Conservation (phyloP, 1,140 invertebrate genomes). For the Contarinia nasturtii region DNA sequence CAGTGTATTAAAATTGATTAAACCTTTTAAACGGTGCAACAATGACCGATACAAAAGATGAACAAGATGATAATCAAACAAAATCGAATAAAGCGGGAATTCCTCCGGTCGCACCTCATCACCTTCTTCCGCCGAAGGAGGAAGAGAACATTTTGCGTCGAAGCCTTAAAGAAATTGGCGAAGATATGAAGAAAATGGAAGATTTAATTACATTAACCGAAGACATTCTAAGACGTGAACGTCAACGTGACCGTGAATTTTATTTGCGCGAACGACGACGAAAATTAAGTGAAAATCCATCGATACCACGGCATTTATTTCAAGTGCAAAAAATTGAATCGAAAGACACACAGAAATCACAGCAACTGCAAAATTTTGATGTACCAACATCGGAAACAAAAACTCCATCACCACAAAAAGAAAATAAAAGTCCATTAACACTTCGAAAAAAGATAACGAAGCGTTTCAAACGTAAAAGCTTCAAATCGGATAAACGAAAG, state of each 20-base stretch:
- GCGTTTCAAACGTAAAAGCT: too few species aligned
- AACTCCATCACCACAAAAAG: background rate
- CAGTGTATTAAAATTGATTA: too few species aligned
- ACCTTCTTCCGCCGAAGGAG: conserved; percentile 9
- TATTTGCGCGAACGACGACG: conserved; percentile 4
- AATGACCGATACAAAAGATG: too few species aligned
- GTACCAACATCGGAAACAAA: background rate
- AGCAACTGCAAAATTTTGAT: background rate
- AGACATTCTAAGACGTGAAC: conserved; percentile 14
- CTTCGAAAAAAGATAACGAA: background rate
- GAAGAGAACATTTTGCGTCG: conserved; percentile 17
- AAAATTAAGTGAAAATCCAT: background rate
- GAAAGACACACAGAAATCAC: background rate
- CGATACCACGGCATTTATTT: too few species aligned
- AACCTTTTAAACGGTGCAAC: too few species aligned
- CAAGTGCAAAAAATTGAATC: too few species aligned
- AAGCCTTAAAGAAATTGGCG: conserved; percentile 22
- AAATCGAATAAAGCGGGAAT: too few species aligned
- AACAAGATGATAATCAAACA: too few species aligned
- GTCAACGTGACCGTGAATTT: conserved; percentile 9
- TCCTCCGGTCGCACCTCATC: too few species aligned
- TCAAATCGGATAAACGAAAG: background rate
- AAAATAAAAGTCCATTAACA: background rate
- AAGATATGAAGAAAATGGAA: conserved; percentile 21
- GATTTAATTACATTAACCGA: conserved; percentile 21